Percentiles rank a stretch among this genome's conserved stretches.
Evolutionary conservation across 2,888 invertebrate genomes (phyloP).

Genomic region (Acleris literana): DNA sequence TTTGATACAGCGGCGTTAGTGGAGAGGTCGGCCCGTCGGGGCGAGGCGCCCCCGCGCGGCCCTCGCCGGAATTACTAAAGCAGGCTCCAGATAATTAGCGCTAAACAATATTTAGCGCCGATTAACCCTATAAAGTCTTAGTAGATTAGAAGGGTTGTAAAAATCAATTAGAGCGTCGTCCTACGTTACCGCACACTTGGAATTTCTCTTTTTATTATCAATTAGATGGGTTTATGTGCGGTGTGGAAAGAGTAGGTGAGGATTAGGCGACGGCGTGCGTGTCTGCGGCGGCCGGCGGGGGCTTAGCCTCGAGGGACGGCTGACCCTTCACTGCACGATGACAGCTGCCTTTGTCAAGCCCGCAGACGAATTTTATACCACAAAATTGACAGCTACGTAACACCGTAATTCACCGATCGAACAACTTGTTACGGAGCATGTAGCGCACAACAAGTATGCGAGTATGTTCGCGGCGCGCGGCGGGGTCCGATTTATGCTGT

Average conservation of each 20-base stretch:
- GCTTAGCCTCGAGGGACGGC: constrained; percentile 77
- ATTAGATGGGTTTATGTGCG: constrained; percentile 82
- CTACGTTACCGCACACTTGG: constrained; percentile 78
- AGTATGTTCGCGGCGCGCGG: constrained; percentile 63
- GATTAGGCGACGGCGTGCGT: constrained; percentile 78
- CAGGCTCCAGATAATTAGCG: constrained; percentile 68
- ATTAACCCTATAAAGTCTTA: constrained; percentile 68
- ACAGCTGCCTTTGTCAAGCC: constrained; percentile 80
- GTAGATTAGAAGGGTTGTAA: constrained; percentile 74
- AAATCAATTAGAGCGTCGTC: constrained; percentile 76
- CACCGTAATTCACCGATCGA: constrained; percentile 67
- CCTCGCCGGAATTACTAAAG: constrained; percentile 55
- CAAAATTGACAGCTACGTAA: constrained; percentile 75
- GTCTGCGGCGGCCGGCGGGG: constrained; percentile 66
- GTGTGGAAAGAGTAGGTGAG: constrained; percentile 78
- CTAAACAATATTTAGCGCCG: constrained; percentile 71
- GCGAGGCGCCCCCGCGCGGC: constrained; percentile 40
- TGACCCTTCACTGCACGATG: constrained; percentile 75
- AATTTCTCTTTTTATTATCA: constrained; percentile 80
- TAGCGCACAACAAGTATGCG: constrained; percentile 70
- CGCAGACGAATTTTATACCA: constrained; percentile 75
- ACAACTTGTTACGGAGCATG: constrained; percentile 63
- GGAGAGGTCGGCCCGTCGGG: constrained; percentile 19
- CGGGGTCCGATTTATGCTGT: constrained; percentile 75
- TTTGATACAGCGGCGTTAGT: constrained; percentile 37